Evolutionary conservation across 2,113 vertebrate species (phyloP).

Genomic region (Myotis brandtii): DNA sequence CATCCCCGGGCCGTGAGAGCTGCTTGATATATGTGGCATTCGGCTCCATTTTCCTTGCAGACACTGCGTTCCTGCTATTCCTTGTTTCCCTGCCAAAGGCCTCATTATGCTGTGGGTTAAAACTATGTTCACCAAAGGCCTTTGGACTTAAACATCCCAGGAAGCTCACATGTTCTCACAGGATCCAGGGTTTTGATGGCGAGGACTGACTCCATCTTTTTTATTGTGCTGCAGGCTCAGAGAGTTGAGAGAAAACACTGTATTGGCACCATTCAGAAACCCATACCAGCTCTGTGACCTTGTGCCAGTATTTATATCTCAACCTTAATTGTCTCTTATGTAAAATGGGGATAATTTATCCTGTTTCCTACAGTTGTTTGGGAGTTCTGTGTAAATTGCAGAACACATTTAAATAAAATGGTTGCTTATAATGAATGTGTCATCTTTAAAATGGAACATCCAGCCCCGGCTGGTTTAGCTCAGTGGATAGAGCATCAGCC

Average conservation of each 20-base stretch:
- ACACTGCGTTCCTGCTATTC: slow-evolving; percentile 53
- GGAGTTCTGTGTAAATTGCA: not conserved
- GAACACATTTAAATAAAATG: not conserved
- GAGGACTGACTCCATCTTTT: not conserved
- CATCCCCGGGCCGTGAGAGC: slow-evolving; percentile 52
- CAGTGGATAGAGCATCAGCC: not conserved
- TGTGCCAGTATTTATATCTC: not conserved
- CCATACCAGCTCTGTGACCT: not conserved
- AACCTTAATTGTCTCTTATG: not conserved
- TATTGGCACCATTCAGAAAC: not conserved
- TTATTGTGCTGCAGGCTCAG: not conserved
- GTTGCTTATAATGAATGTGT: not conserved
- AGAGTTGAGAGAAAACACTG: not conserved
- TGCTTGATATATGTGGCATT: slow-evolving; percentile 57
- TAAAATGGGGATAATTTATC: not conserved
- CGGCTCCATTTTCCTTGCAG: slow-evolving; percentile 45
- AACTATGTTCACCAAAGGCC: slow-evolving; percentile 67
- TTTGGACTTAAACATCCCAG: slow-evolving; percentile 58
- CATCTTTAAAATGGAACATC: not conserved
- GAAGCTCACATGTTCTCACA: slow-evolving; percentile 53
- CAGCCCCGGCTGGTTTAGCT: not conserved
- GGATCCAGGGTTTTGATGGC: slow-evolving; percentile 9
- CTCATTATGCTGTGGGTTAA: slow-evolving; percentile 64
- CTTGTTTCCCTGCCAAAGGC: slow-evolving; percentile 63
- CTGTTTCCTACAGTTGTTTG: not conserved